These are phyloP conservation scores for Otolemur crassicaudatus DNA, from an alignment of 2,797 vertebrate species.

Conservation along the genomic window DNA sequence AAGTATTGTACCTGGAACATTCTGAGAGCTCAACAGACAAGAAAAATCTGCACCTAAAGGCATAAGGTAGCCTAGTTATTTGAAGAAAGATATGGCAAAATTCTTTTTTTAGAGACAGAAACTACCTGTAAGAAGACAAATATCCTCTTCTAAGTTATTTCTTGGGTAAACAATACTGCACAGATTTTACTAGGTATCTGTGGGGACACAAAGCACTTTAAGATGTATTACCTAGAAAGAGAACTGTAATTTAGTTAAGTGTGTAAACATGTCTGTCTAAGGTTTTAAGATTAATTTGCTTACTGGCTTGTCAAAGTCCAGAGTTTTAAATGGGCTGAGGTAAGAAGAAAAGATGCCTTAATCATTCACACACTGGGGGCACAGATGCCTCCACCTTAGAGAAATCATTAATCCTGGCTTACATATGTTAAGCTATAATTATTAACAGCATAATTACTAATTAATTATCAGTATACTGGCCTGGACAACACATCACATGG, in stretches of 20 bases:
- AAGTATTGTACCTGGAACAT: neutral
- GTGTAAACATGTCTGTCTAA: neutral
- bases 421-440: neutral
- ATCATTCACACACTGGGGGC: neutral
- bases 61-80: neutral
- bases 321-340: neutral
- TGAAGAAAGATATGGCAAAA: neutral
- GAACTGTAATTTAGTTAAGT: neutral
- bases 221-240: neutral
- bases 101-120: neutral
- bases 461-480: neutral
- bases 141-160: neutral
- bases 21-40: neutral
- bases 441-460: neutral
- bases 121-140: constrained; percentile 15
- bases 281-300: neutral
- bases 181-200: neutral
- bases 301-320: constrained; percentile 8
- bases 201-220: neutral
- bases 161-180: neutral
- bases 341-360: neutral
- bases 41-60: neutral
- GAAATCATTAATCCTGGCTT: neutral
- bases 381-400: neutral
- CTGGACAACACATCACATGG: neutral